A percentile compares a stretch with the other conserved stretches of the same genome.
These are phyloP conservation scores for Cherax destructor DNA, from an alignment of 1,140 invertebrate species.

Conservation along the genomic window DNA sequence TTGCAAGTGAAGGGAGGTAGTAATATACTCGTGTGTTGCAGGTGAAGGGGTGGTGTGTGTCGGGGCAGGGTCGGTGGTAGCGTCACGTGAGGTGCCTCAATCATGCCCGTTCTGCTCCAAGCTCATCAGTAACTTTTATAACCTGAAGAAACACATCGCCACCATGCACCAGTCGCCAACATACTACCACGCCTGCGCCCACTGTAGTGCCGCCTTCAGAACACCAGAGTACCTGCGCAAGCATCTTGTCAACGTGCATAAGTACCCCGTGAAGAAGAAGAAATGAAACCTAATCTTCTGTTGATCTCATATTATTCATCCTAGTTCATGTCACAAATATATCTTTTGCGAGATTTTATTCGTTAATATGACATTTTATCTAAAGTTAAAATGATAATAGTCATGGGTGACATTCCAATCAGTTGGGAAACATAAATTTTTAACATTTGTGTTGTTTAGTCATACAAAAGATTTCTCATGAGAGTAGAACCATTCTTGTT, in stretches of 20 bases:
- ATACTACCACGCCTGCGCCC: slow-evolving; percentile 71
- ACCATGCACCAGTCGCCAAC: slow-evolving; percentile 71
- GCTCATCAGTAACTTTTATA: slow-evolving; percentile 72
- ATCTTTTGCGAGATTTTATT: slow-evolving; percentile 9
- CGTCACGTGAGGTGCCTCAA: slow-evolving; percentile 70
- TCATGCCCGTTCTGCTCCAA: slow-evolving; percentile 71
- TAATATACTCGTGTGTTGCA: slow-evolving; percentile 52
- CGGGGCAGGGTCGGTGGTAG: slow-evolving; percentile 53
- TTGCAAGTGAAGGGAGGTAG: slow-evolving; percentile 16
- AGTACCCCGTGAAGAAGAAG: slow-evolving; percentile 72
- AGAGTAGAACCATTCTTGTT: slow-evolving; percentile 2
- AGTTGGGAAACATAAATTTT: background rate
- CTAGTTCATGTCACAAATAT: slow-evolving; percentile 40
- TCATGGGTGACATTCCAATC: slow-evolving; percentile 31
- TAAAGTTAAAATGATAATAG: slow-evolving; percentile 17
- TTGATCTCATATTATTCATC: slow-evolving; percentile 49
- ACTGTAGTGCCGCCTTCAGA: slow-evolving; percentile 71
- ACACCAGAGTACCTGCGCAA: slow-evolving; percentile 72
- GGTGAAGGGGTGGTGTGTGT: slow-evolving; percentile 69
- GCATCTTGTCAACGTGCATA: slow-evolving; percentile 71
- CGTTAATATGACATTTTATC: slow-evolving; percentile 22
- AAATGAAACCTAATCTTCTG: slow-evolving; percentile 46
- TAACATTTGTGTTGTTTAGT: slow-evolving; percentile 7
- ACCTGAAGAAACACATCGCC: slow-evolving; percentile 72
- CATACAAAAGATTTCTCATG: background rate